Percentiles rank a stretch among this genome's conserved stretches.
These are phyloP conservation scores for Eupleurogrammus muticus DNA, from an alignment of 2,797 vertebrate species.

Conservation along the genomic window DNA sequence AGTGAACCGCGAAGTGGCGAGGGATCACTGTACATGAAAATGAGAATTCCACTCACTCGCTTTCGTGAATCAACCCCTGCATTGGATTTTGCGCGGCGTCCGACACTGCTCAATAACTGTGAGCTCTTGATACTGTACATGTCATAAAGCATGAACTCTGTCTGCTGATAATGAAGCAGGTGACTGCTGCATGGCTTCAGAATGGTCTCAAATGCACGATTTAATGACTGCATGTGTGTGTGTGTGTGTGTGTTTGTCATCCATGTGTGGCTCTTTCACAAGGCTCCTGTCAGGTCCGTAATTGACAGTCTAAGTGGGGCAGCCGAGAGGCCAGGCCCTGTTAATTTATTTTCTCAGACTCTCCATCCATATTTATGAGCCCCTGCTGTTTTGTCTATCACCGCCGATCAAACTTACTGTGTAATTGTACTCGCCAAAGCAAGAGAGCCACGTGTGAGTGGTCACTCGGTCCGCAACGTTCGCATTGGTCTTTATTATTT, in stretches of 20 bases:
- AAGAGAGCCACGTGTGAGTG: constrained; percentile 82
- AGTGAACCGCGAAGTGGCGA: too few species aligned
- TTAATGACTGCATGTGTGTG: constrained; percentile 84
- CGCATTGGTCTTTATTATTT: constrained; percentile 81
- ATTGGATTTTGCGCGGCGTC: constrained; percentile 48
- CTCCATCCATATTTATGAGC: constrained; percentile 96
- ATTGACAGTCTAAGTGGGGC: constrained; percentile 97
- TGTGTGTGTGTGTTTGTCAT: constrained; percentile 65
- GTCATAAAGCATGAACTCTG: constrained; percentile 84
- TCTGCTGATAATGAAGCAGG: constrained; percentile 91
- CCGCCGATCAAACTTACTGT: constrained; percentile 90
- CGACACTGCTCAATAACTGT: constrained; percentile 75
- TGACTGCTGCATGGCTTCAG: constrained; percentile 83
- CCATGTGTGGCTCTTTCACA: constrained; percentile 87
- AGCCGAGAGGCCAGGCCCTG: constrained; percentile 91
- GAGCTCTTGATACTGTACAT: constrained; percentile 78
- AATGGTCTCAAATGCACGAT: constrained; percentile 87
- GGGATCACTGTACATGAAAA: too few species aligned
- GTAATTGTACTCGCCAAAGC: constrained; percentile 89
- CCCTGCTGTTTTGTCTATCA: constrained; percentile 98
- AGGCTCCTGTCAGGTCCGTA: constrained; percentile 90
- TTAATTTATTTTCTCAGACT: constrained; percentile 97
- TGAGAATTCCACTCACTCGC: constrained; percentile 13
- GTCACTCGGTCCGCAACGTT: constrained; percentile 74
- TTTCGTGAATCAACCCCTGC: constrained; percentile 36